These are phyloP conservation scores for Scrobipalpa costella DNA, from an alignment of 2,888 invertebrate species.

Conservation along the genomic window DNA sequence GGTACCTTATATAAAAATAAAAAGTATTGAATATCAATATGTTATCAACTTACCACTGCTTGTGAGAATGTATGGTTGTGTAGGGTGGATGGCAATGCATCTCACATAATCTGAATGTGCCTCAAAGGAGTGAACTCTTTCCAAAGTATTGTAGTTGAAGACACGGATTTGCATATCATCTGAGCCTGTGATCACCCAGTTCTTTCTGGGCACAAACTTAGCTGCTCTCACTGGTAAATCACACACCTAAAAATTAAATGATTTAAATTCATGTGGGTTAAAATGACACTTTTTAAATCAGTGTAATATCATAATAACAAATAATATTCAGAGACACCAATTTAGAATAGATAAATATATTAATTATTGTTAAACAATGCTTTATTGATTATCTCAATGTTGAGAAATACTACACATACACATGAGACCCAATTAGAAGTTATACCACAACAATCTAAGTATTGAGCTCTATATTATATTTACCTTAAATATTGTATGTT, in stretches of 20 bases:
- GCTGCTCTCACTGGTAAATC: slow-evolving; percentile 98
- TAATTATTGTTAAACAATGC: too few species aligned
- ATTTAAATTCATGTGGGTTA: background rate
- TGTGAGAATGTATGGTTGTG: slow-evolving; percentile 97
- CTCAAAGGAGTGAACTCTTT: slow-evolving; percentile 97
- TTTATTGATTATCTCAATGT: too few species aligned
- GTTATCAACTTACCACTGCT: slow-evolving; percentile 89
- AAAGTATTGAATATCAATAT: background rate
- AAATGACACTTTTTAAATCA: background rate
- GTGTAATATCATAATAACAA: background rate
- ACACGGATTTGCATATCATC: slow-evolving; percentile 97
- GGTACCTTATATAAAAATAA: background rate
- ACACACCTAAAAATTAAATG: slow-evolving; percentile 84
- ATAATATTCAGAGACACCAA: too few species aligned
- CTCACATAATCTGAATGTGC: slow-evolving; percentile 99
- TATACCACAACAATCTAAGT: too few species aligned
- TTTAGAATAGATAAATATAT: too few species aligned
- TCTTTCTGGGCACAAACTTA: slow-evolving; percentile 97
- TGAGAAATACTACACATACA: too few species aligned
- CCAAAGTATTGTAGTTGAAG: slow-evolving; percentile 99
- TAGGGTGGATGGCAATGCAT: slow-evolving; percentile 97
- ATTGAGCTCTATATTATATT: too few species aligned
- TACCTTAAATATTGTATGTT: too few species aligned
- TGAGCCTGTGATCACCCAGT: slow-evolving; percentile 99
- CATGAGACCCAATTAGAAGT: too few species aligned